These are phyloP conservation scores for Pediacus dermestoides DNA, from an alignment of 2,888 invertebrate species.

Conservation along the genomic window DNA sequence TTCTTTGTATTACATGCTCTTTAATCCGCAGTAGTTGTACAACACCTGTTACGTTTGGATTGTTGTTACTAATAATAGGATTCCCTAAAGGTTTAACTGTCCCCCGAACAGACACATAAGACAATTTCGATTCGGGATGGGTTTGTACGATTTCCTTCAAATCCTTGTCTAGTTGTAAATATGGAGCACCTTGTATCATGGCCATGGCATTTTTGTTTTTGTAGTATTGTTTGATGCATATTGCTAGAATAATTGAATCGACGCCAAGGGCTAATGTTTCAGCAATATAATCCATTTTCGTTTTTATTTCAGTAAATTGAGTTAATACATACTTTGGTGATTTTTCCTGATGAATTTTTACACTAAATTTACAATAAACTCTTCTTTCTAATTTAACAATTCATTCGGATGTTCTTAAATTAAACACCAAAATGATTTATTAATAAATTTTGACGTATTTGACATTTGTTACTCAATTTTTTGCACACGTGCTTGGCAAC, in stretches of 20 bases:
- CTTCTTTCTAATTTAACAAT: too few relatives aligned
- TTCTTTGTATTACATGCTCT: slow-evolving; percentile 79
- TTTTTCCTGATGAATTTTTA: too few relatives aligned
- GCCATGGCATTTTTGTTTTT: slow-evolving; percentile 69
- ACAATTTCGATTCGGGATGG: slow-evolving; percentile 62
- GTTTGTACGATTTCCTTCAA: slow-evolving; percentile 61
- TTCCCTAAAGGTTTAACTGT: slow-evolving; percentile 71
- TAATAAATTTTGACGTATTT: too few relatives aligned
- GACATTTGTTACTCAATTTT: too few relatives aligned
- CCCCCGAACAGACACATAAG: slow-evolving; percentile 74
- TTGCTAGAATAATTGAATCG: slow-evolving; percentile 69
- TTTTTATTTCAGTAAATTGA: too few relatives aligned
- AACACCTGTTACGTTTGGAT: slow-evolving; percentile 71
- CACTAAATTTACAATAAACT: too few relatives aligned
- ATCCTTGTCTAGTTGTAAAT: slow-evolving; percentile 62
- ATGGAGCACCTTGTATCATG: slow-evolving; percentile 68
- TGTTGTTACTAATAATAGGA: slow-evolving; percentile 71
- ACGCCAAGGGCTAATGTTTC: slow-evolving; percentile 72
- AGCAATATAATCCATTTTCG: slow-evolving; percentile 70
- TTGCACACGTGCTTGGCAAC: too few relatives aligned
- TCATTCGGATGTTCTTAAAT: too few relatives aligned
- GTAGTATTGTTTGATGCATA: slow-evolving; percentile 71
- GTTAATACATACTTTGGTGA: too few relatives aligned
- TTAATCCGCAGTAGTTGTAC: slow-evolving; percentile 75
- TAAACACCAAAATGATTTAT: too few relatives aligned